These are phyloP conservation scores for Cloeon dipterum DNA, from an alignment of 2,888 invertebrate species.

Conservation along the genomic window DNA sequence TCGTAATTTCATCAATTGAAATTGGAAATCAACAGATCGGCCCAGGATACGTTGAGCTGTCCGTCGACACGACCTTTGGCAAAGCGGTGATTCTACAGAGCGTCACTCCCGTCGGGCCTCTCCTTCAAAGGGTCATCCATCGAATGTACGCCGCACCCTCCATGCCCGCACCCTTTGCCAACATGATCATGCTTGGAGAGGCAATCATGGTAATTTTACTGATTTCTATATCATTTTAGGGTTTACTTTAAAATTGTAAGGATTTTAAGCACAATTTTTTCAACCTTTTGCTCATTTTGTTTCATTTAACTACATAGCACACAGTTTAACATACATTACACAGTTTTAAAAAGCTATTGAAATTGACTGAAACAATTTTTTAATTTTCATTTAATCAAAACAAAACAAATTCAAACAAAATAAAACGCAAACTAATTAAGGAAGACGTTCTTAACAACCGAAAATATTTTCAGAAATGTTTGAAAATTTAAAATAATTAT, in stretches of 20 bases:
- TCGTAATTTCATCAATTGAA: too few species aligned
- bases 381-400: too few species aligned
- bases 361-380: too few species aligned
- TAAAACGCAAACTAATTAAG: too few species aligned
- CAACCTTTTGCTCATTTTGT: not conserved
- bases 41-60: slow-evolving; percentile 52
- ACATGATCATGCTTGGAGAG: slow-evolving; percentile 41
- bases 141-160: slow-evolving; percentile 39
- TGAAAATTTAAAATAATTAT: too few species aligned
- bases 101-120: slow-evolving; percentile 53
- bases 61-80: slow-evolving; percentile 32
- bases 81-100: slow-evolving; percentile 43
- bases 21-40: too few species aligned
- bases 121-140: slow-evolving; percentile 53
- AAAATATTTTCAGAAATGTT: too few species aligned
- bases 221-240: too few species aligned
- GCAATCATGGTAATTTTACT: slow-evolving; percentile 31
- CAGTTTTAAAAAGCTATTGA: not conserved
- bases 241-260: not conserved
- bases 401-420: too few species aligned
- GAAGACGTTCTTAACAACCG: too few species aligned
- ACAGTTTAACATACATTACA: not conserved
- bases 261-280: not conserved
- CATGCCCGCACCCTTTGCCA: slow-evolving; percentile 34
- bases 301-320: not conserved